Conservation (phyloP, 2,888 invertebrate genomes). For the Seira sanloemensis region DNA sequence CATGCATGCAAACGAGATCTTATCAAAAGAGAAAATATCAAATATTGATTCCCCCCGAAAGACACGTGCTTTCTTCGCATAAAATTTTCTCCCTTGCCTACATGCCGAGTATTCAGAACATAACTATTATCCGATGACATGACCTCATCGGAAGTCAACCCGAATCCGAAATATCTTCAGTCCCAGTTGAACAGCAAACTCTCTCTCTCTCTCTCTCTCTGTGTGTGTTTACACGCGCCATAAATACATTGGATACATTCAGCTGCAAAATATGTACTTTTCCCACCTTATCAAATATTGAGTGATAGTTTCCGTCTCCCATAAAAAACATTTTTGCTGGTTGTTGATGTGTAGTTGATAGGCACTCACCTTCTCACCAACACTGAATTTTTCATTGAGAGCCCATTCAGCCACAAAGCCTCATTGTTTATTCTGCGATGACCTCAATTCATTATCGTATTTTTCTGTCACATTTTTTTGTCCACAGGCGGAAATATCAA, state of each 20-base stretch:
- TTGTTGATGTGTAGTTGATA: background rate
- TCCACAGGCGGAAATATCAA: background rate
- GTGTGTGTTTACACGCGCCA: no score
- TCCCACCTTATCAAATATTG: background rate
- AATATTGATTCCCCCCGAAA: background rate
- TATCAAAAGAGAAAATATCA: background rate
- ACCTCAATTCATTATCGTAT: background rate
- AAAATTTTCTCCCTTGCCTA: background rate
- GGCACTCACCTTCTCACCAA: no score
- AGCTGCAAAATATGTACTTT: no score
- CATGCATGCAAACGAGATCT: slow-evolving; percentile 4
- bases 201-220: no score
- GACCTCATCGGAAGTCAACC: no score
- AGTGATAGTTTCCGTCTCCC: background rate
- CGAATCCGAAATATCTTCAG: no score
- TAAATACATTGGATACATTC: no score
- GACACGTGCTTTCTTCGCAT: no score
- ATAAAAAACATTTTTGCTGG: background rate
- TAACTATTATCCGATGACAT: background rate
- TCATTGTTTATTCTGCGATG: slow-evolving; percentile 1
- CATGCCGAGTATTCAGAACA: background rate
- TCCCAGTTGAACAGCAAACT: no score
- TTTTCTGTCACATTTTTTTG: background rate
- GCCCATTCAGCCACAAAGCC: background rate
- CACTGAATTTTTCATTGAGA: background rate